Base-by-base conservation (phyloP, 2,888 invertebrate genomes). In the Parochlus steinenii region DNA sequence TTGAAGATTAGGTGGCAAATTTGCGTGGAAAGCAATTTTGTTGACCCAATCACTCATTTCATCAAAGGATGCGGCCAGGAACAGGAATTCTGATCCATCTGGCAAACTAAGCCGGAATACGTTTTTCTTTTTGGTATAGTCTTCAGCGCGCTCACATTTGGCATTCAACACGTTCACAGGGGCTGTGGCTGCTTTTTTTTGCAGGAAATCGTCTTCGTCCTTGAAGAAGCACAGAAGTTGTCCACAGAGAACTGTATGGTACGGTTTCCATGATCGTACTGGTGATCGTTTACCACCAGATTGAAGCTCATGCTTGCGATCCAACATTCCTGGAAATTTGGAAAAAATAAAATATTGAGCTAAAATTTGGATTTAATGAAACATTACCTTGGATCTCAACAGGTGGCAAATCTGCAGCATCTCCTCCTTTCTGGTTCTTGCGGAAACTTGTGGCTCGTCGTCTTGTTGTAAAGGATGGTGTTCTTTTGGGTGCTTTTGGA, bases 181-280 rank as follows among this genome's bases (percentile, higher is more conserved):
- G 0, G 90, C 80, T 3, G 83, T 78, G 0, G 83, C 80, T 0
- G 92, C 90, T 62, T 85, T 82, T 48, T 86, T 80, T 44, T 75
- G 74, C 41, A 74, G 68, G 62, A 92, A 93, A 59, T 90, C 90
- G 45, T 79, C 75, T 51, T 85, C 81, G 54, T 93, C 92, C 52
- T 92, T 81, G 68, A 97, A 98, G 77, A 98, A 97, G 63, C 93
- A 95, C 34, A 98, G 63, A 47, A 95, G 63, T 55, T 98, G 97
- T 0, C 97, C 97, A 54, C 93, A 97, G 16, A 98, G 67, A 37
- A 95, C 95, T 0, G 89, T 82, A 61, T 93, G 87, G 63, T 83
- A 87, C 37, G 71, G 74, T 50, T 93, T 90, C 98, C 98, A 98
- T 0, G 90, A 86, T 5, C 97, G 69, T 5, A 93, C 85, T 0